These are phyloP conservation scores for Aphrophora alni DNA, from an alignment of 2,888 invertebrate species.

Conservation along the genomic window DNA sequence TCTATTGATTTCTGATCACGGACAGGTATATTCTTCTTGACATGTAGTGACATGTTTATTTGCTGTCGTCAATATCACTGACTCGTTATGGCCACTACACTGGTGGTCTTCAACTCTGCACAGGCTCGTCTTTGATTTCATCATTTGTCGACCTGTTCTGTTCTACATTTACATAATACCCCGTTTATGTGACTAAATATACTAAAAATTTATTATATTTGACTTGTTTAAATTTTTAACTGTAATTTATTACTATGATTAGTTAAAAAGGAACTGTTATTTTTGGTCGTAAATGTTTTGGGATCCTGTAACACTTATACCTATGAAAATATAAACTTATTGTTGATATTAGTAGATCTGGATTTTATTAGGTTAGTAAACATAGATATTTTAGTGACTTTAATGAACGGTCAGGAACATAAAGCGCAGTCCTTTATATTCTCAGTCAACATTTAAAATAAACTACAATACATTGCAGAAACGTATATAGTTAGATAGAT, in stretches of 20 bases:
- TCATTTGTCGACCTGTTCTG: neutral
- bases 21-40: neutral
- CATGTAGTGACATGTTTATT: neutral
- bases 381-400: no score
- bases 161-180: neutral
- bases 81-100: neutral
- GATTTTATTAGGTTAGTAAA: no score
- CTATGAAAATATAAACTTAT: no score
- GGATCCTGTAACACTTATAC: no score
- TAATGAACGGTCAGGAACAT: no score
- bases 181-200: neutral
- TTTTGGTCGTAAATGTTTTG: neutral
- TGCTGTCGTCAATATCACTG: neutral
- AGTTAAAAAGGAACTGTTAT: neutral
- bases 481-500: no score
- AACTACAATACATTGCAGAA: no score
- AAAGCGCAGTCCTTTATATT: no score
- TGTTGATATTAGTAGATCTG: no score
- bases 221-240: neutral
- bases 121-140: neutral
- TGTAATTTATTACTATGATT: neutral
- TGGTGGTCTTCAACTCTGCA: neutral
- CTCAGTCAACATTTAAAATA: no score
- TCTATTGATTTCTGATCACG: neutral
- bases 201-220: neutral